Evolutionary conservation across 2,113 vertebrate species (phyloP), one percentile per base, ranked within the genome.

Genomic region (Notarius lentiginosus): DNA sequence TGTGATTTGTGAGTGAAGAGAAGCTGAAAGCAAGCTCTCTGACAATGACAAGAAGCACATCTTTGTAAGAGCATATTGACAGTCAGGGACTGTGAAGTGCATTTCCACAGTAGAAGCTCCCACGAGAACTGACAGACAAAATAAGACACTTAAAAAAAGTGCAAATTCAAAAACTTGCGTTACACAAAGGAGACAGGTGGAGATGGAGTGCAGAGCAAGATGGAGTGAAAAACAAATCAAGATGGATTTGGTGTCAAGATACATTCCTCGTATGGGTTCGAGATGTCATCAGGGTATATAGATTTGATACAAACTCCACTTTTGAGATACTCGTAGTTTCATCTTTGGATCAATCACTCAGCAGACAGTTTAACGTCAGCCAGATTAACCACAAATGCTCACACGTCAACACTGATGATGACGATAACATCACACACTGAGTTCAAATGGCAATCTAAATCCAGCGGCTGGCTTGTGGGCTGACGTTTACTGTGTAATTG

Each of bases 41-140:
- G 24, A 17, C 79, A 56, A 81, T 72, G 81, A 79, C 55, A 27
- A 58, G 15, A 34, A 72, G n/a, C 27, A 51, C n/a, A 34, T 65
- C 77, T 66, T 68, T 75, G 75, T 73, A 75, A 90, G 88, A 87
- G 72, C 90, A 88, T 91, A 92, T 92, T 90, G 87, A 91, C 87
- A 93, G 90, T 92, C 91, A 56, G 80, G 87, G 89, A 90, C 92
- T 91, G 72, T 91, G 90, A 91, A 90, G 89, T 92, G 92, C 79
- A 91, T 83, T 86, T 58, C 34, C 70, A 20, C 1, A 11, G 34
- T 8, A 34, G 90, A 92, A 92, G 81, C 90, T 87, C 27, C 88
- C n/a, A 7, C 60, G 20, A 84, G 88, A 91, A 90, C 87, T 81
- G 84, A 85, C 85, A 88, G 83, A 87, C 91, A 87, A 77, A 88